Conservation (phyloP, 2,797 vertebrate genomes). For the Leptodactylus fallax region DNA sequence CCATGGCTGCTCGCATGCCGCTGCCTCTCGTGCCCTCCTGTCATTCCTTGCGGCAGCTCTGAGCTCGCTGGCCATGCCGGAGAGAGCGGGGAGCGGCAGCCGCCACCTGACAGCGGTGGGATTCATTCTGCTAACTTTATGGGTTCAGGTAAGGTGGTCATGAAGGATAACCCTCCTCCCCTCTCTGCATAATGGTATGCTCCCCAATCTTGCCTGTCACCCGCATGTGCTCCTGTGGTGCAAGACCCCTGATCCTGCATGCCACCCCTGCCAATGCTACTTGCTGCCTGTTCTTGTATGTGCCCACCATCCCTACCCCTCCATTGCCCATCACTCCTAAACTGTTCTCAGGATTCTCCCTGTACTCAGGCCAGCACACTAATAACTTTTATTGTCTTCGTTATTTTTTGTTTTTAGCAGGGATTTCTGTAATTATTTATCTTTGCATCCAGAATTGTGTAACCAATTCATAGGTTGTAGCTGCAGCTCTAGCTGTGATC, state of each 20-base stretch:
- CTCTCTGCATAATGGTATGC: background rate
- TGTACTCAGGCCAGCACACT: too few relatives aligned
- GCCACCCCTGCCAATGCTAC: background rate
- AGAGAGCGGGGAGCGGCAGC: conserved; percentile 70
- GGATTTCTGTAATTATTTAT: background rate
- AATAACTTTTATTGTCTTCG: background rate
- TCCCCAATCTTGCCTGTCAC: background rate
- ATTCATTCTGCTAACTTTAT: conserved; percentile 79
- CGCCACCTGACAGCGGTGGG: conserved; percentile 75
- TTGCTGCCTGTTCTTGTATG: too few relatives aligned
- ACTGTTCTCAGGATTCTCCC: background rate
- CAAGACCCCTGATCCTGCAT: background rate
- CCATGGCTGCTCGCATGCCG: conserved; percentile 29
- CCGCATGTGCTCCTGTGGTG: too few relatives aligned
- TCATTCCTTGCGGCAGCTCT: conserved; percentile 73
- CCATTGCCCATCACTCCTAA: too few relatives aligned
- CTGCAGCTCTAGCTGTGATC: background rate
- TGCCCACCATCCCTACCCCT: background rate
- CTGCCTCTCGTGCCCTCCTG: conserved; percentile 43
- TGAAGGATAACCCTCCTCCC: background rate
- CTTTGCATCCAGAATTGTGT: background rate
- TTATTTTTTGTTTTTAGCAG: background rate
- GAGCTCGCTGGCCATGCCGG: conserved; percentile 84
- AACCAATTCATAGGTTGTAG: background rate
- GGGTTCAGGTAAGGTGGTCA: conserved; percentile 79